Conservation (phyloP, 2,888 invertebrate species). For the Ommatoiulus sabulosus region DNA sequence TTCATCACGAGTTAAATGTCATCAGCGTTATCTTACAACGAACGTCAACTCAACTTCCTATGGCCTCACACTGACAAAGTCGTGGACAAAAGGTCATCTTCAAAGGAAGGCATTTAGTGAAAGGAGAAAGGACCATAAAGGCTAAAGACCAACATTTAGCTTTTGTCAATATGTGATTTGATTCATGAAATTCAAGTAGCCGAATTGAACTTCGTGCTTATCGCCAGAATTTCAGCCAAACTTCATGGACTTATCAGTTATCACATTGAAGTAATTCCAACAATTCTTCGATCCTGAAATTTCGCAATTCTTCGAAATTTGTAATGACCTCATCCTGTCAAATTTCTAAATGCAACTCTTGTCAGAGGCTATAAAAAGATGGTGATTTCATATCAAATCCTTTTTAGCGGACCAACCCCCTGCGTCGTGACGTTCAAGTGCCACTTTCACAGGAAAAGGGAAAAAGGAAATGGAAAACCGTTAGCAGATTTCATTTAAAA, state of each 20-base stretch:
- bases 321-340: not conserved
- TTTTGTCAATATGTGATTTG: not conserved
- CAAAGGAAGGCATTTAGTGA: not conserved
- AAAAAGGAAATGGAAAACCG: constrained; percentile 49
- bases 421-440: not conserved
- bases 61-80: not conserved
- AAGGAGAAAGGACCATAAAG: not conserved
- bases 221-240: no score
- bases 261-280: not conserved
- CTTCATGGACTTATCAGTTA: not conserved
- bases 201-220: not conserved
- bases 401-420: not conserved
- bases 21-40: not conserved
- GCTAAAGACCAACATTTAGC: not conserved
- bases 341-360: not conserved
- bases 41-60: not conserved
- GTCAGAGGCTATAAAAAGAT: not conserved
- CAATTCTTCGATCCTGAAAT: not conserved
- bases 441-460: constrained; percentile 10
- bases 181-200: not conserved
- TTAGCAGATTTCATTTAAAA: not conserved
- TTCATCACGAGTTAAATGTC: not conserved
- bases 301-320: not conserved
- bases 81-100: not conserved
- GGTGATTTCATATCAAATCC: constrained; percentile 17